These are phyloP conservation scores for Heliangelus exortis DNA, from an alignment of 2,797 vertebrate genomes.

Conservation along the genomic window DNA sequence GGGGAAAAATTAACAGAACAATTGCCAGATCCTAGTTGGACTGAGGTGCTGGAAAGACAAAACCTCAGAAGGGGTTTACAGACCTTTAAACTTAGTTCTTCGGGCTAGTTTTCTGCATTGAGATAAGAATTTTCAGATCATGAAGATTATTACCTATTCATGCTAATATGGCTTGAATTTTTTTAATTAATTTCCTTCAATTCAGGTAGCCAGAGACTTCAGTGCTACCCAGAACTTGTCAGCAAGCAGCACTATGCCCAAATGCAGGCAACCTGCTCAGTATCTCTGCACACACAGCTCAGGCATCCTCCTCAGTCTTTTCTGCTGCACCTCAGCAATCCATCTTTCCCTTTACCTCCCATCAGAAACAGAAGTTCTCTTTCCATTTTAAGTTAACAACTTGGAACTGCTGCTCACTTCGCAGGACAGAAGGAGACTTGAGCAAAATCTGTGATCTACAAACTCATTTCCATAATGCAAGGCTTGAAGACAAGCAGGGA, in stretches of 20 bases:
- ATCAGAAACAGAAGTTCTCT: background rate
- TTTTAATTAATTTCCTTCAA: background rate
- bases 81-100: background rate
- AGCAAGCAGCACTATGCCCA: background rate
- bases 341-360: constrained; percentile 5
- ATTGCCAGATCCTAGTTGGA: background rate
- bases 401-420: constrained; percentile 9
- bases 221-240: background rate
- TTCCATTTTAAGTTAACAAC: constrained; percentile 19
- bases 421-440: background rate
- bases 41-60: background rate
- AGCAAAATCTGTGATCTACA: background rate
- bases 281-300: background rate
- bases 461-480: background rate
- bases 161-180: background rate
- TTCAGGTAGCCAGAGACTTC: background rate
- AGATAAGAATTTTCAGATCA: background rate
- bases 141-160: background rate
- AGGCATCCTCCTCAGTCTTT: background rate
- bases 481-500: background rate
- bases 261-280: background rate
- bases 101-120: background rate
- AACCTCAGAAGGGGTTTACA: background rate
- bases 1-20: background rate
- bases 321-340: background rate